Conservation (phyloP, 2,113 vertebrate species). For the Coptodon rendalli region DNA sequence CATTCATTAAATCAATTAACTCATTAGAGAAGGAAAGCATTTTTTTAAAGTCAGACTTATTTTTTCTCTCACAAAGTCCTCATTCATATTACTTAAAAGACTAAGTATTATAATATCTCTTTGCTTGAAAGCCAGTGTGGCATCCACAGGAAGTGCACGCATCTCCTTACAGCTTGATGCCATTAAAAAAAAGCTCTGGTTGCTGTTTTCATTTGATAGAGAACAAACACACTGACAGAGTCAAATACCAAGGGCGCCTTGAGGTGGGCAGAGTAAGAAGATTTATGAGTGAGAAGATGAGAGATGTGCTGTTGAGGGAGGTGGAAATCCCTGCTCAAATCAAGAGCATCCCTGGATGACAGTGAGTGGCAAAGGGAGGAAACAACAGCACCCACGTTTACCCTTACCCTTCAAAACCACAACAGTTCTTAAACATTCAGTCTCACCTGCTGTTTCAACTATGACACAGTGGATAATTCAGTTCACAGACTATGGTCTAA, state of each 20-base stretch:
- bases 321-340: slow-evolving; percentile 12
- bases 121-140: neutral
- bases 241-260: slow-evolving; percentile 20
- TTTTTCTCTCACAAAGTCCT: neutral
- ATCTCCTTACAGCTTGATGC: neutral
- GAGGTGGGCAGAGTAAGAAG: slow-evolving; percentile 15
- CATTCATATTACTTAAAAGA: neutral
- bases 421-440: neutral
- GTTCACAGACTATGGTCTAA: neutral
- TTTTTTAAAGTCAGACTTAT: neutral
- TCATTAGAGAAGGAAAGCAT: neutral
- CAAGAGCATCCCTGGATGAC: slow-evolving; percentile 10
- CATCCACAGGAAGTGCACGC: neutral
- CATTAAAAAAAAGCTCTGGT: neutral
- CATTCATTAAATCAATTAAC: neutral
- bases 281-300: slow-evolving; percentile 29
- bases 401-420: neutral
- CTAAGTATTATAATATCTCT: neutral
- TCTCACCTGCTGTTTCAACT: neutral
- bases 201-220: slow-evolving; percentile 18
- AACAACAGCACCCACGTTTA: neutral
- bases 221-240: slow-evolving; percentile 12
- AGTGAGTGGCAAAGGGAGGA: neutral
- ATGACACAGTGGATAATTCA: neutral
- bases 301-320: neutral